Evolutionary conservation across 2,113 vertebrate genomes (phyloP).

Genomic region (Perca flavescens): DNA sequence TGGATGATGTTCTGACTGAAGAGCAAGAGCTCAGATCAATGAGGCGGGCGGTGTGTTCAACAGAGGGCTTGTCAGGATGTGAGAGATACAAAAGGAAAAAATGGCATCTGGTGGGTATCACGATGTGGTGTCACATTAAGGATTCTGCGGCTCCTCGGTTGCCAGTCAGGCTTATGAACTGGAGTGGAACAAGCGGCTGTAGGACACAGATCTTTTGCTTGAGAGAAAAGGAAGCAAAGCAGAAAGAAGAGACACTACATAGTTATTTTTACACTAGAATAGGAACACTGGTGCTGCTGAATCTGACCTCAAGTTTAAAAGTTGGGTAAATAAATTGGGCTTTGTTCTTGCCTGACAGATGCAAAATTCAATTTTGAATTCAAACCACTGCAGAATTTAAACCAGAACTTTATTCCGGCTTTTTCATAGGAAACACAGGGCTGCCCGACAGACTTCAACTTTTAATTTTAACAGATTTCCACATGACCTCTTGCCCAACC

Average conservation of each 20-base stretch:
- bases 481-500: too few relatives aligned
- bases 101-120: constrained; percentile 45
- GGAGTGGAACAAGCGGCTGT: constrained; percentile 40
- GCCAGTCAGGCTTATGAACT: constrained; percentile 17
- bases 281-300: not conserved
- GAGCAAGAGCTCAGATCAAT: constrained; percentile 40
- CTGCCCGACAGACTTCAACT: not conserved
- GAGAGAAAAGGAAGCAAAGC: not conserved
- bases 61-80: constrained; percentile 20
- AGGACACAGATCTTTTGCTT: constrained; percentile 15
- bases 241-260: not conserved
- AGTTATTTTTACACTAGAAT: not conserved
- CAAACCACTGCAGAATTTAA: not conserved
- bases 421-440: not conserved
- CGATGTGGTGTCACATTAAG: constrained; percentile 40
- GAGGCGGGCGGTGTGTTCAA: not conserved
- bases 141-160: constrained; percentile 39
- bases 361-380: not conserved
- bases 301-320: not conserved
- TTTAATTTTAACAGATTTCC: not conserved
- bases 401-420: not conserved
- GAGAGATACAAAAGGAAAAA: constrained; percentile 25
- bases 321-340: not conserved
- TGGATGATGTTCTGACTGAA: constrained; percentile 30
- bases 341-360: not conserved